Evolutionary conservation across 1,140 invertebrate species (phyloP), one percentile per base, ranked within the genome.

Genomic region (Cyclina sinensis): DNA sequence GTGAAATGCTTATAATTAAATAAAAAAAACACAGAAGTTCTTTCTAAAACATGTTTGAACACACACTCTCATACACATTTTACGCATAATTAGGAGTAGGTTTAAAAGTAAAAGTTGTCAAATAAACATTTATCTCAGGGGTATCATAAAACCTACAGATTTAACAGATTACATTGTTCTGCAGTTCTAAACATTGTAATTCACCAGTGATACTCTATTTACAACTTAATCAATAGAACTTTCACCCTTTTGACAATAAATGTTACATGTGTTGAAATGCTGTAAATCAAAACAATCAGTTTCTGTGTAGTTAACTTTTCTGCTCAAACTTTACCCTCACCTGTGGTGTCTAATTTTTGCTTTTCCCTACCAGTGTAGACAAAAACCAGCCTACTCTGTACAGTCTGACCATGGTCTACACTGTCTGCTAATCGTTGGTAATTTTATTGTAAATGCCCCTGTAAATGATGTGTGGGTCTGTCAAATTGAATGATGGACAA

Each of bases 81-180:
- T 62, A 62, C 24, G n/a, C 3, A n/a, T 62, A 62, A 62, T 62
- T 62, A 57, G 43, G n/a, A 59, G 78, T 81, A 57, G 59, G 51
- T 81, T 54, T 81, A 54, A 54, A n/a, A 37, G 12, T 81, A 39
- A 35, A 30, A 57, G 7, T 59, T 81, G 68, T 73, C 27, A 37
- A 78, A 78, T 16, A 48, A 78, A 78, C 39, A 37, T 51, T 37
- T 59, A 48, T 48, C n/a, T 54, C 12, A 0, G 59, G n/a, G 30
- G 81, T 83, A 11, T 62, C 57, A 27, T 62, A 62, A 62, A 62
- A 27, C 57, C 7, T n/a, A 4, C n/a, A 62, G 57, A 62, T 62
- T 27, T 5, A 24, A 9, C n/a, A 9, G n/a, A 62, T 62, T 27
- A n/a, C n/a, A 62, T 62, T 62, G 57, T 62, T 62, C 57, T 62